Conservation (phyloP, 2,113 vertebrate species). For the Rhinopomastus cyanomelas region DNA sequence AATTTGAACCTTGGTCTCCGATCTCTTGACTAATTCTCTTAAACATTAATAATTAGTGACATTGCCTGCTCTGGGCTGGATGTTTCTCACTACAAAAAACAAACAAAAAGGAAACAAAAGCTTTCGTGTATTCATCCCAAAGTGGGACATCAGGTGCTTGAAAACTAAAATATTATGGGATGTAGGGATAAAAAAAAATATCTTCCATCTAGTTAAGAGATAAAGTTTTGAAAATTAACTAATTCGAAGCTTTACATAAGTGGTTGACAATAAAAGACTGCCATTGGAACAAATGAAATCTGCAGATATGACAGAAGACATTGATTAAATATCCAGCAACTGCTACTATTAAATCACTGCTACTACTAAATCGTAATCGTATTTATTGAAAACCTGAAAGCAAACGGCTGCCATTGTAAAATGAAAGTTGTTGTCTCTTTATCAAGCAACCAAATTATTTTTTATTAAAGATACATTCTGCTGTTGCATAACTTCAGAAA, state of each 20-base stretch:
- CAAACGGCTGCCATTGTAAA: neutral
- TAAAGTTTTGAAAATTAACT: neutral
- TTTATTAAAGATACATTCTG: neutral
- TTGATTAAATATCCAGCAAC: neutral
- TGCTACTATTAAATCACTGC: neutral
- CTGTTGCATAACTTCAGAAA: neutral
- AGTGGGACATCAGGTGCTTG: neutral
- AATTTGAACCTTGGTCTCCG: neutral
- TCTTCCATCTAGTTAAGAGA: neutral
- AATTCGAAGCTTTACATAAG: neutral
- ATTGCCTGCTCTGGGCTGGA: neutral
- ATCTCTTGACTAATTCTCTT: neutral
- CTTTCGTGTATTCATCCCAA: neutral
- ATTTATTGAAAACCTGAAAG: neutral
- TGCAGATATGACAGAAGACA: neutral
- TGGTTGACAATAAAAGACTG: neutral
- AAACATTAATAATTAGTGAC: neutral
- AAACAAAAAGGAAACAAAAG: neutral
- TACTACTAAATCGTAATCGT: neutral
- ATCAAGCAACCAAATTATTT: neutral
- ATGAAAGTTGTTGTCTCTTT: neutral
- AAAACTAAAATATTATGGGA: neutral
- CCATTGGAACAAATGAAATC: neutral
- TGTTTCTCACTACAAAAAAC: conserved; percentile 6
- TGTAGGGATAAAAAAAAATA: neutral